Percentiles rank a stretch among this genome's conserved stretches.
Conservation (phyloP, 2,888 invertebrate genomes). For the Phengaris arion region DNA sequence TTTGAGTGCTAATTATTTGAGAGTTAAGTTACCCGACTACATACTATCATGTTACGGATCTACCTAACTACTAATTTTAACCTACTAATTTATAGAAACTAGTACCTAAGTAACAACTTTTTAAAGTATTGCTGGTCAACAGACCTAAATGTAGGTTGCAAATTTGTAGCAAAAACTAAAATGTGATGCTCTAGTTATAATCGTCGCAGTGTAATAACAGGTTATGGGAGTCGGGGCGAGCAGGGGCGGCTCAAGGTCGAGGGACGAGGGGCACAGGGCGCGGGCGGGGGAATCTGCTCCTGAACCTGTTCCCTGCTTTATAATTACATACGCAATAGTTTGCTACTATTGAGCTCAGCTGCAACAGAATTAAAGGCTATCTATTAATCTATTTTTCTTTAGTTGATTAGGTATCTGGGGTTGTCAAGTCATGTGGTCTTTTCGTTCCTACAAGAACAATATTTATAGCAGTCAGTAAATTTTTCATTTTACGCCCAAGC, state of each 20-base stretch:
- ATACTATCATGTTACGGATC: too few relatives aligned
- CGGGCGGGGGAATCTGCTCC: not conserved
- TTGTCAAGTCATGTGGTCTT: too few relatives aligned
- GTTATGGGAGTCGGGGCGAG: not conserved
- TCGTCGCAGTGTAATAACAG: constrained; percentile 14
- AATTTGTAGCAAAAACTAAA: not conserved
- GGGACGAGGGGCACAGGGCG: not conserved
- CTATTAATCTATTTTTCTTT: too few relatives aligned
- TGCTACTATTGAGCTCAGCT: not conserved
- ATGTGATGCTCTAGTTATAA: constrained; percentile 4
- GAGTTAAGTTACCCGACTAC: not conserved
- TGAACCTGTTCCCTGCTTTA: constrained; percentile 11
- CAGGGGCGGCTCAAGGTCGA: constrained; percentile 19
- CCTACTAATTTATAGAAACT: not conserved
- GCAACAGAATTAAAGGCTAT: not conserved
- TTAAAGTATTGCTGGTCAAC: not conserved
- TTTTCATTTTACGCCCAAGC: too few relatives aligned
- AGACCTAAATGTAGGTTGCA: not conserved
- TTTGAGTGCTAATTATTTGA: not conserved
- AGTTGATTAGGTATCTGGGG: too few relatives aligned
- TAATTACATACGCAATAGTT: not conserved
- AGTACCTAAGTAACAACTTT: not conserved
- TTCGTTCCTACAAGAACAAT: too few relatives aligned
- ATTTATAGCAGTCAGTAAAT: too few relatives aligned
- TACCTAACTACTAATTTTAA: too few relatives aligned